Evolutionary conservation across 2,113 vertebrate genomes (phyloP), one percentile per base, ranked within the genome.

Genomic region (Elephantulus edwardii): DNA sequence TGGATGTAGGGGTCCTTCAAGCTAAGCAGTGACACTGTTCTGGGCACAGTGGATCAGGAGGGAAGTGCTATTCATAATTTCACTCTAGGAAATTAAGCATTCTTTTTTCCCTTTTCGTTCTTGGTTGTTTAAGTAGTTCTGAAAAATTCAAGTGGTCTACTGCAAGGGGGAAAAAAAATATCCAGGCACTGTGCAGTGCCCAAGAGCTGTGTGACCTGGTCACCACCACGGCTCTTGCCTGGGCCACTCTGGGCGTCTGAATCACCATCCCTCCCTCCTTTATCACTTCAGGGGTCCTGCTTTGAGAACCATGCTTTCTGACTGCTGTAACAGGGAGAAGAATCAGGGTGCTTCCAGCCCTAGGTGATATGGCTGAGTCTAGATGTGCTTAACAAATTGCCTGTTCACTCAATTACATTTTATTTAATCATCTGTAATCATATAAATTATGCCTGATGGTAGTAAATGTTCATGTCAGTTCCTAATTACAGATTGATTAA

Each of bases 361-460:
- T 97, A 96, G 97, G 97, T 97, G 95, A 95, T 97, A 95, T 83
- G 96, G 91, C 94, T 96, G 93, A 44, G 89, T 96, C 96, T 97
- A 96, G 96, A 96, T 96, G 96, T 96, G 96, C 93, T 97, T 97
- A 98, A 97, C 97, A 98, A 98, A 98, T 98, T 97, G 97, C 97
- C 96, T 97, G 95, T 96, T 97, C 97, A 97, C 96, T 97, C 97
- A 98, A 98, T 98, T 98, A 98, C 98, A 96, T 98, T 98, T 98
- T 98, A 98, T 98, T 98, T 98, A 98, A 98, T 98, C 97, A 98
- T 97, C 97, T 97, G 97, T 97, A 98, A 98, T 98, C 97, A 97
- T 98, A 98, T 96, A 98, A 98, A 98, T 98, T 98, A 97, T 98
- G 98, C 97, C 97, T 98, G 98, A 98, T 98, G 97, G 98, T 98